A percentile compares a stretch with the other conserved stretches of the same genome.
Conservation (phyloP, 2,113 vertebrate species). For the Chaetorhynchus papuensis region DNA sequence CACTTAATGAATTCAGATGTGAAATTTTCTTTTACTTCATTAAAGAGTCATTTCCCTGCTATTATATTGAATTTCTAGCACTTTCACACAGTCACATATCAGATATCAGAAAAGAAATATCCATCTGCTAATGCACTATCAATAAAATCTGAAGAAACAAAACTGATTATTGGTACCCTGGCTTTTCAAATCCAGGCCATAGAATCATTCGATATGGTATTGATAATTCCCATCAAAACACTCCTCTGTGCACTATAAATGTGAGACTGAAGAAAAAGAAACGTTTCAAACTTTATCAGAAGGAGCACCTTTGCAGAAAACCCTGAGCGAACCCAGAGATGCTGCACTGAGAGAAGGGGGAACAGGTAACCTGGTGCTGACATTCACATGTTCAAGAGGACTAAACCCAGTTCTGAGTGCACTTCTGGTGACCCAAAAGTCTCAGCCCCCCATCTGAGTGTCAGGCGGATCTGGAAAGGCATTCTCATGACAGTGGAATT, state of each 20-base stretch:
- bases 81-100: background rate
- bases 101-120: background rate
- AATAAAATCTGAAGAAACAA: background rate
- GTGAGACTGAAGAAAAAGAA: background rate
- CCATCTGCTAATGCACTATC: background rate
- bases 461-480: background rate
- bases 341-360: background rate
- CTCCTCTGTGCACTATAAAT: background rate
- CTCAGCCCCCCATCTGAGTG: background rate
- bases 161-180: background rate
- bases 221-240: conserved; percentile 43
- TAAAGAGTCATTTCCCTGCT: background rate
- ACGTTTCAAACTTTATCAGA: background rate
- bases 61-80: background rate
- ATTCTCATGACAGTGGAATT: background rate
- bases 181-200: background rate
- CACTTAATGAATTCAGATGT: background rate
- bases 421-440: background rate
- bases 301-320: background rate
- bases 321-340: background rate
- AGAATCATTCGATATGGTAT: background rate
- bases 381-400: background rate
- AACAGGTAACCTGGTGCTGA: rapidly evolving
- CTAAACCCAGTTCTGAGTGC: background rate
- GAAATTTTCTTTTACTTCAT: background rate